Evolutionary conservation across 2,113 vertebrate genomes (phyloP).

Genomic region (Eudorcas thomsonii): DNA sequence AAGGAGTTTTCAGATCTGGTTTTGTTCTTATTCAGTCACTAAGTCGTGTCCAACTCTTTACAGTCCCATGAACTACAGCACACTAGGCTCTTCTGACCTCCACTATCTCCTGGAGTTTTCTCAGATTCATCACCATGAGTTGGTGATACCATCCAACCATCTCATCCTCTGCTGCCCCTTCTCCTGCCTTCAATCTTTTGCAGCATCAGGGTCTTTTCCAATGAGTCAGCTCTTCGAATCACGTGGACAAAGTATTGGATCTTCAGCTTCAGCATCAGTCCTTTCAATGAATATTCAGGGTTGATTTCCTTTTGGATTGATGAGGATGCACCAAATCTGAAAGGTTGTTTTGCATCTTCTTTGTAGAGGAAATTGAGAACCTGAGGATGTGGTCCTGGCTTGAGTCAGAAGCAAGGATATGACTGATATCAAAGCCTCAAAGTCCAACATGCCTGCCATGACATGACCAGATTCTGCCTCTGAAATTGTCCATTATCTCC

Average conservation of each 20-base stretch:
- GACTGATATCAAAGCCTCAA: neutral
- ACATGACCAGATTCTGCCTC: neutral
- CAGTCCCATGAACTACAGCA: neutral
- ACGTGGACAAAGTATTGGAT: neutral
- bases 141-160: neutral
- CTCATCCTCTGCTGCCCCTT: neutral
- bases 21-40: neutral
- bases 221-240: neutral
- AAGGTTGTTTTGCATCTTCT: neutral
- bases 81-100: neutral
- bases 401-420: neutral
- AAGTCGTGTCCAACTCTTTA: neutral
- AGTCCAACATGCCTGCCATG: neutral
- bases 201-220: neutral
- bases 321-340: neutral
- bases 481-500: neutral
- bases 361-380: neutral
- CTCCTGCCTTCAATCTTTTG: neutral
- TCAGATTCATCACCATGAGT: neutral
- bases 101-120: neutral
- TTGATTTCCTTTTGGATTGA: neutral
- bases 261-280: neutral
- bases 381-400: neutral
- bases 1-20: neutral
- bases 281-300: neutral